Evolutionary conservation across 1,140 invertebrate species (phyloP).

Genomic region (Trichomalopsis sarcophagae): DNA sequence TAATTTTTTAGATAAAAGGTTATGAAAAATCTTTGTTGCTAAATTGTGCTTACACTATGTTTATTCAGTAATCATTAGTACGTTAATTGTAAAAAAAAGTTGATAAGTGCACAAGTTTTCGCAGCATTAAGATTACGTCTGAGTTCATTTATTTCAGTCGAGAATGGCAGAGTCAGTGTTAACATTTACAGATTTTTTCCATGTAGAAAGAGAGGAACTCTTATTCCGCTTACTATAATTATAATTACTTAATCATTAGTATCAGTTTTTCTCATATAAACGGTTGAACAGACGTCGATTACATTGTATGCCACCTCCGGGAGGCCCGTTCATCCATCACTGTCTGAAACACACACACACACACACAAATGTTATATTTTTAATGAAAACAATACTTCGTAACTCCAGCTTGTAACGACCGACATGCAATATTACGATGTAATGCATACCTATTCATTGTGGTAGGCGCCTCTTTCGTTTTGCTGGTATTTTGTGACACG

Average conservation of each 20-base stretch:
- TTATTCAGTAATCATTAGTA: conserved; percentile 46
- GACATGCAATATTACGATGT: conserved; percentile 11
- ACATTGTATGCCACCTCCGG: conserved; percentile 8
- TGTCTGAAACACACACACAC: conserved; percentile 38
- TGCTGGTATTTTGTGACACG: conserved; percentile 50
- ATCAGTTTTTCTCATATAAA: conserved; percentile 45
- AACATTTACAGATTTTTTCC: conserved; percentile 47
- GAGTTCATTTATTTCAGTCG: conserved; percentile 52
- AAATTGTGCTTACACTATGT: conserved; percentile 35
- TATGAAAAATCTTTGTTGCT: conserved; percentile 45
- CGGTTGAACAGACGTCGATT: background rate
- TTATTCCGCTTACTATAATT: conserved; percentile 50
- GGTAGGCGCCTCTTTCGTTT: conserved; percentile 46
- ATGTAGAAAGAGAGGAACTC: conserved; percentile 50
- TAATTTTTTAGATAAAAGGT: conserved; percentile 44
- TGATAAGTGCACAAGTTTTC: conserved; percentile 30
- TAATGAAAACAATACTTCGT: background rate
- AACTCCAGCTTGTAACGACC: background rate
- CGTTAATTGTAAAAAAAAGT: conserved; percentile 34
- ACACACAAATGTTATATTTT: background rate
- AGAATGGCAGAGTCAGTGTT: conserved; percentile 47
- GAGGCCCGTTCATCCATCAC: conserved; percentile 15
- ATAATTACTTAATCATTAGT: conserved; percentile 51
- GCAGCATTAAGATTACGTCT: conserved; percentile 36
- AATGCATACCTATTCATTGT: conserved; percentile 36